These are phyloP conservation scores for Climacteris rufus DNA, from an alignment of 2,113 vertebrate species.

Conservation along the genomic window DNA sequence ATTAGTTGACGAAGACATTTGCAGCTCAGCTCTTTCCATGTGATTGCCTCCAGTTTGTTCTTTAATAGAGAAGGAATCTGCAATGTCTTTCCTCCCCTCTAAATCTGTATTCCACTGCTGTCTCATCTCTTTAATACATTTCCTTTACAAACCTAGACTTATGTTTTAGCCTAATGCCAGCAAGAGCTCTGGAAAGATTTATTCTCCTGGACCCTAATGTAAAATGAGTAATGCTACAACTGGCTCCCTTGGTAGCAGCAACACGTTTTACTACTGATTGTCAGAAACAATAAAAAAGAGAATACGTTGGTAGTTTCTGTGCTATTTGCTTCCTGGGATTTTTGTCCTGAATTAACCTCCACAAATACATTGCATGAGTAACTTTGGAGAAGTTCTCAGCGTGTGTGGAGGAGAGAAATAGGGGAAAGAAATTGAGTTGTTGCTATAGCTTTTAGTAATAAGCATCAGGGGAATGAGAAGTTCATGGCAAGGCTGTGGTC, in stretches of 20 bases:
- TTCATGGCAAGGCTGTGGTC: background rate
- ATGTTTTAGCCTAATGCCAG: constrained; percentile 49
- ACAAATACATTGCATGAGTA: constrained; percentile 13
- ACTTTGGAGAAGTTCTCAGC: constrained; percentile 28
- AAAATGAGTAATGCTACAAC: constrained; percentile 61
- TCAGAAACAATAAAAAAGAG: constrained; percentile 64
- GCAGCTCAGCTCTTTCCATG: background rate
- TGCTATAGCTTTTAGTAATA: background rate
- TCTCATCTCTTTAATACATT: constrained; percentile 38
- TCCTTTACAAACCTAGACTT: constrained; percentile 56
- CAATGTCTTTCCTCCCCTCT: background rate
- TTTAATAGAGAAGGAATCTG: background rate
- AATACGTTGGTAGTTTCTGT: constrained; percentile 16
- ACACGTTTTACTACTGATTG: constrained; percentile 63
- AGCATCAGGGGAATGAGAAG: background rate
- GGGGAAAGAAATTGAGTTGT: background rate
- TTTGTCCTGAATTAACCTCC: constrained; percentile 65
- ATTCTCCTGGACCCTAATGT: constrained; percentile 50
- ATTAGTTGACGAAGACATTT: background rate
- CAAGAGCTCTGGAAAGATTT: constrained; percentile 49
- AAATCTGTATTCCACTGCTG: constrained; percentile 25
- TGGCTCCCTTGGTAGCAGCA: constrained; percentile 51
- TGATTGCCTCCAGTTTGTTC: background rate
- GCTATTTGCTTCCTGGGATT: constrained; percentile 40
- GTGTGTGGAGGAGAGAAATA: background rate